These are phyloP conservation scores for Nematopogon swammerdamellus DNA, from an alignment of 2,888 invertebrate species.

Conservation along the genomic window DNA sequence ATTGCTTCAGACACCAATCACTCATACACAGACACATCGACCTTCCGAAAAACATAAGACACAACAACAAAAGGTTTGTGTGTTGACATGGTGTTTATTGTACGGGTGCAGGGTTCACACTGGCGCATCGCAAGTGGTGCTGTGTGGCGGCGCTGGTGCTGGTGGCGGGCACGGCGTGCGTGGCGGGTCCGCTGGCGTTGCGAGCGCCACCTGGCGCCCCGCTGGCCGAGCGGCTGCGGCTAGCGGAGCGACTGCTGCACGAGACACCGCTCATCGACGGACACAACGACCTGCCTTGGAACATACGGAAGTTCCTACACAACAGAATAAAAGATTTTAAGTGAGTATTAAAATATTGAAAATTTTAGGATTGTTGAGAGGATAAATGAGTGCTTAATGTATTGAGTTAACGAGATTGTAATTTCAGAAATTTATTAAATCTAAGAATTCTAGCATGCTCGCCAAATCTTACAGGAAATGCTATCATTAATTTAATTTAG, in stretches of 20 bases:
- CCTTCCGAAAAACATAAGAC: no score
- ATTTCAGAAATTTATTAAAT: no score
- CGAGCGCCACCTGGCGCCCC: conserved; percentile 75
- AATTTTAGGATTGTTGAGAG: no score
- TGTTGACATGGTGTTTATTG: neutral
- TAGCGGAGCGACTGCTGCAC: conserved; percentile 68
- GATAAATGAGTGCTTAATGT: no score
- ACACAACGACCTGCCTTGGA: conserved; percentile 90
- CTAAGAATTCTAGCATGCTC: no score
- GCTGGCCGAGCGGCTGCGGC: conserved; percentile 70
- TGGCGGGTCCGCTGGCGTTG: conserved; percentile 75
- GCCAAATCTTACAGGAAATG: no score
- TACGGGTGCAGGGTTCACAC: conserved; percentile 34
- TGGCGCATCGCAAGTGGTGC: conserved; percentile 68
- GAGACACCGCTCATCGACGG: conserved; percentile 81
- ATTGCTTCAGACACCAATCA: no score
- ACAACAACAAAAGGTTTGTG: no score
- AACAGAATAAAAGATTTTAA: conserved; percentile 83
- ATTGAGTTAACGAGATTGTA: no score
- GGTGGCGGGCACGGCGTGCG: conserved; percentile 75
- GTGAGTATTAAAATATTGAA: conserved; percentile 25
- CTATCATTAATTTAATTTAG: no score
- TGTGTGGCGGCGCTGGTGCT: conserved; percentile 72
- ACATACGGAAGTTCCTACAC: conserved; percentile 85
- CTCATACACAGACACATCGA: no score